A percentile compares a stretch with the other conserved stretches of the same genome.
Evolutionary conservation across 2,888 invertebrate species (phyloP).

Genomic region (Polietes domitor): DNA sequence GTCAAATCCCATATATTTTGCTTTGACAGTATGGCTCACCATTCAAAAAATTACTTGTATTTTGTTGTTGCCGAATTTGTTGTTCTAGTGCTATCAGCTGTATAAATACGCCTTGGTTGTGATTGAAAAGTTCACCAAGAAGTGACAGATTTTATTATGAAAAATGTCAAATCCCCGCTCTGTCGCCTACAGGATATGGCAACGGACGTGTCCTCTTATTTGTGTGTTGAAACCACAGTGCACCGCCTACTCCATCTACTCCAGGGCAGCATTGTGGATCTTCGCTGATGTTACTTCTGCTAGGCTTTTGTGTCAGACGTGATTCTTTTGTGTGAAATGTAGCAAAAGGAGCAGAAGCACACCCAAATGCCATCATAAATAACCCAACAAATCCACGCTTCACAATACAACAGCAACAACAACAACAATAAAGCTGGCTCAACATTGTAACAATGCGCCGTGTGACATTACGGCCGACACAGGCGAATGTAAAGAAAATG

Average conservation of each 20-base stretch:
- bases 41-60: too few relatives aligned
- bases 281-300: not conserved
- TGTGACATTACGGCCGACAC: not conserved
- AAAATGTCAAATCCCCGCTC: too few relatives aligned
- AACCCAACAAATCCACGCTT: slow-evolving; percentile 31
- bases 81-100: too few relatives aligned
- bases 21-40: too few relatives aligned
- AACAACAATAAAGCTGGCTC: too few relatives aligned
- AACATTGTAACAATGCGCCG: slow-evolving; percentile 1
- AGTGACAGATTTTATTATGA: too few relatives aligned
- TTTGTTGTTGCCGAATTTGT: too few relatives aligned
- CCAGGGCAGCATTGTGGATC: not conserved
- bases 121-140: too few relatives aligned
- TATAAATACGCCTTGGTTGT: too few relatives aligned
- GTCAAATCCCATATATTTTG: too few relatives aligned
- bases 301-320: not conserved
- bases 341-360: not conserved
- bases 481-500: not conserved
- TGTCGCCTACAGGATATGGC: too few relatives aligned
- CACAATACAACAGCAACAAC: not conserved
- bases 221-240: not conserved
- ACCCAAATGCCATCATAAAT: slow-evolving; percentile 50
- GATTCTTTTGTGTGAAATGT: not conserved
- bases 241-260: not conserved
- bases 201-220: too few relatives aligned